Conservation (phyloP, 1,140 invertebrate species). For the Helicoverpa zea region DNA sequence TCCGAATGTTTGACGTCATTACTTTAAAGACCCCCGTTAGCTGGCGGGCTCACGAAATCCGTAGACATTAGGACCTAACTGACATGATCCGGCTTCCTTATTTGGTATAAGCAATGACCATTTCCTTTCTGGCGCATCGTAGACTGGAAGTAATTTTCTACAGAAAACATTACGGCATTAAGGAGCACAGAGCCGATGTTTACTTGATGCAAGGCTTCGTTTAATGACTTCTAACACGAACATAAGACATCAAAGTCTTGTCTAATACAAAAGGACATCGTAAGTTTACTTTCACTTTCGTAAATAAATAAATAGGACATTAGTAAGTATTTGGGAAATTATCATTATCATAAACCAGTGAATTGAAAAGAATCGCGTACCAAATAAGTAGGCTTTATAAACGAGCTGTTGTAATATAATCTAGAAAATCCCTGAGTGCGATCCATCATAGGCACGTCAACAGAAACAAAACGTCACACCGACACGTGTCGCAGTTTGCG, state of each 20-base stretch:
- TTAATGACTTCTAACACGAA: conserved; percentile 41
- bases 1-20: conserved; percentile 49
- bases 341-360: background rate
- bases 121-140: conserved; percentile 41
- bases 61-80: conserved; percentile 49
- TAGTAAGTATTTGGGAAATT: background rate
- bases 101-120: conserved; percentile 48
- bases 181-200: conserved; percentile 27
- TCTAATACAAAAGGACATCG: conserved; percentile 10
- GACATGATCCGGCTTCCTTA: conserved; percentile 49
- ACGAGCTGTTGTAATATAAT: conserved; percentile 38
- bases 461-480: conserved; percentile 55
- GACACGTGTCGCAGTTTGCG: conserved; percentile 59
- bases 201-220: conserved; percentile 10
- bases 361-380: background rate
- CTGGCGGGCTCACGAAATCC: conserved; percentile 46
- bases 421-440: conserved; percentile 50
- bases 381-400: conserved; percentile 31
- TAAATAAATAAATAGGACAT: background rate
- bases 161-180: conserved; percentile 39
- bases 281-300: conserved; percentile 7
- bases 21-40: conserved; percentile 52
- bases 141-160: conserved; percentile 36
- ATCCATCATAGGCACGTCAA: conserved; percentile 58
- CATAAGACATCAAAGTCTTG: conserved; percentile 31